These are phyloP conservation scores for Podarcis raffonei DNA, from an alignment of 2,113 vertebrate genomes.

Conservation along the genomic window DNA sequence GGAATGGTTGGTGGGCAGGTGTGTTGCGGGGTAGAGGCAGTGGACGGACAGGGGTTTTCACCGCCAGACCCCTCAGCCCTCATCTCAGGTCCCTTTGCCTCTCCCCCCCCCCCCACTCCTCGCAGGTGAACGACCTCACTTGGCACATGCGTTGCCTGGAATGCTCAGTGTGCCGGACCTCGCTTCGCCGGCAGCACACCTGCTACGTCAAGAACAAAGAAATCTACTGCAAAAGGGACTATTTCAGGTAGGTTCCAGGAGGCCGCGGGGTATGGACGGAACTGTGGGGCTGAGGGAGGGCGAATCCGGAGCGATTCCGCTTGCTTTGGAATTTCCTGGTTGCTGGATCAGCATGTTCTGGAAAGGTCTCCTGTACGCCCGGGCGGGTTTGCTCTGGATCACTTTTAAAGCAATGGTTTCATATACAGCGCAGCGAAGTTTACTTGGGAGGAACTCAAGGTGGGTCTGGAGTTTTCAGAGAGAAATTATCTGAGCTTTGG, in stretches of 20 bases:
- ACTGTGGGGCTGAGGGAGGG: not conserved
- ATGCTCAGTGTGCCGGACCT: slow-evolving; percentile 91
- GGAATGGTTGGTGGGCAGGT: not conserved
- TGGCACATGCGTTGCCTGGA: slow-evolving; percentile 93
- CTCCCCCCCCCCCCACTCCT: not conserved
- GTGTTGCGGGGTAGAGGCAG: not conserved
- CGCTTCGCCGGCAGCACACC: slow-evolving; percentile 90
- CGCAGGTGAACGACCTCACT: slow-evolving; percentile 92
- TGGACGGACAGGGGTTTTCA: too few species aligned
- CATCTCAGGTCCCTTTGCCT: slow-evolving; percentile 26
- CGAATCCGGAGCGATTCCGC: not conserved
- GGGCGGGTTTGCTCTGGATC: not conserved
- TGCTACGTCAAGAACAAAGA: slow-evolving; percentile 98
- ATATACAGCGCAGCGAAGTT: too few species aligned
- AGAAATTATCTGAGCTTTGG: too few species aligned
- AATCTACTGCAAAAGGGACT: slow-evolving; percentile 95
- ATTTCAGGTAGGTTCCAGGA: slow-evolving; percentile 86
- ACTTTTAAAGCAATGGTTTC: too few species aligned
- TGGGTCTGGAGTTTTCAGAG: too few species aligned
- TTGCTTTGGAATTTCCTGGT: too few species aligned
- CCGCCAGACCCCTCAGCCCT: not conserved
- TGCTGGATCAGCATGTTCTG: not conserved
- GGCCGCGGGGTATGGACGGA: not conserved
- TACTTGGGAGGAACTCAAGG: too few species aligned
- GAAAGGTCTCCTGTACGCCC: too few species aligned